Conservation (phyloP, 2,113 vertebrate genomes). For the Entomyzon cyanotis region DNA sequence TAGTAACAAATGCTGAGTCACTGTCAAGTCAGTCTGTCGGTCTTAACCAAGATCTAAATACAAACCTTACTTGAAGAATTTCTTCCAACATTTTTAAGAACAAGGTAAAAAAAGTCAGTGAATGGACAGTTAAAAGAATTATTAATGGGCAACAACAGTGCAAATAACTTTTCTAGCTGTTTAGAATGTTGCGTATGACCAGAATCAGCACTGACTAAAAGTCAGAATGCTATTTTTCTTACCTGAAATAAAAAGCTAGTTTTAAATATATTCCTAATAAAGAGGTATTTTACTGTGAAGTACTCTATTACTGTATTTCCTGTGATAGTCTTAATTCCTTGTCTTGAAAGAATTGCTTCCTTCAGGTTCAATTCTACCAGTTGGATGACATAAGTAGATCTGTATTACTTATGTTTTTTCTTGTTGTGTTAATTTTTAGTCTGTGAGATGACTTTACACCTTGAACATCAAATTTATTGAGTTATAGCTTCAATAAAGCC, state of each 20-base stretch:
- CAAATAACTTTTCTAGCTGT: slow-evolving; percentile 20
- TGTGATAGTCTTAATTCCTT: not conserved
- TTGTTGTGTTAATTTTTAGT: not conserved
- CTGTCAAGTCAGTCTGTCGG: not conserved
- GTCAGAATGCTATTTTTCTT: slow-evolving; percentile 63
- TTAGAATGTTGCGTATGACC: not conserved
- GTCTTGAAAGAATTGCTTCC: not conserved
- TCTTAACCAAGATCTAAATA: not conserved
- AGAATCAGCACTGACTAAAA: slow-evolving; percentile 24
- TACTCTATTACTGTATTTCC: slow-evolving; percentile 24
- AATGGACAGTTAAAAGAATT: not conserved
- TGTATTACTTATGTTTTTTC: not conserved
- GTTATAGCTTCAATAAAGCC: slow-evolving; percentile 28
- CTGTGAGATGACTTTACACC: not conserved
- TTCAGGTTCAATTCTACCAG: not conserved
- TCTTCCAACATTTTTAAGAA: not conserved
- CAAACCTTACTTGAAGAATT: not conserved
- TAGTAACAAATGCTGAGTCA: not conserved
- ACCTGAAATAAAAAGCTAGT: slow-evolving; percentile 43
- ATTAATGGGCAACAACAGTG: not conserved
- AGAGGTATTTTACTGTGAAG: slow-evolving; percentile 57
- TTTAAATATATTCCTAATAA: slow-evolving; percentile 57
- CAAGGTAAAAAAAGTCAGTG: not conserved
- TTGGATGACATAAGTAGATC: not conserved
- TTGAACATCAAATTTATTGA: slow-evolving; percentile 5